Evolutionary conservation across 2,797 vertebrate species (phyloP).

Genomic region (Valencia hispanica): DNA sequence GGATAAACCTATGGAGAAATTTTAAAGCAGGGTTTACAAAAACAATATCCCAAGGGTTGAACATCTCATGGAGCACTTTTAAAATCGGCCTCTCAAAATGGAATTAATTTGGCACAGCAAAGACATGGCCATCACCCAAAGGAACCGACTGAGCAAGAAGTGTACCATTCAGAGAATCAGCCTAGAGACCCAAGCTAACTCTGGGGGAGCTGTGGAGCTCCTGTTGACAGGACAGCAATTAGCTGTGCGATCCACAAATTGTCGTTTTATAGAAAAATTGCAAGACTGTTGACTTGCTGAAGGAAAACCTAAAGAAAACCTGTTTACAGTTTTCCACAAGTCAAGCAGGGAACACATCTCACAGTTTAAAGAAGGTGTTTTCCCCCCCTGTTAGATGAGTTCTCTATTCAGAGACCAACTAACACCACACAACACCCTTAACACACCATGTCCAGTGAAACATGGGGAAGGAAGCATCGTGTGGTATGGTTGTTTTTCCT

Average conservation of each 20-base stretch:
- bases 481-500: background rate
- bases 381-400: background rate
- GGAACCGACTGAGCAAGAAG: background rate
- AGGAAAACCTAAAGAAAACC: background rate
- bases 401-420: background rate
- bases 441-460: background rate
- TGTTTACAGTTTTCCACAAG: background rate
- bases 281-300: background rate
- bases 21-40: background rate
- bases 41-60: background rate
- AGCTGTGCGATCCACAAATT: background rate
- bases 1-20: too few relatives aligned
- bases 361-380: background rate
- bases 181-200: background rate
- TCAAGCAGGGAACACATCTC: background rate
- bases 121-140: background rate
- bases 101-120: background rate
- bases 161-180: background rate
- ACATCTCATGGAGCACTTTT: background rate
- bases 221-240: background rate
- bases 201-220: background rate
- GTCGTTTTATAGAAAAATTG: background rate
- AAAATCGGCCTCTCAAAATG: background rate
- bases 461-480: background rate
- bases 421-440: background rate